phyloP scores from a whole-genome alignment of 2,113 vertebrate species.

The Callospermophilus lateralis region DNA sequence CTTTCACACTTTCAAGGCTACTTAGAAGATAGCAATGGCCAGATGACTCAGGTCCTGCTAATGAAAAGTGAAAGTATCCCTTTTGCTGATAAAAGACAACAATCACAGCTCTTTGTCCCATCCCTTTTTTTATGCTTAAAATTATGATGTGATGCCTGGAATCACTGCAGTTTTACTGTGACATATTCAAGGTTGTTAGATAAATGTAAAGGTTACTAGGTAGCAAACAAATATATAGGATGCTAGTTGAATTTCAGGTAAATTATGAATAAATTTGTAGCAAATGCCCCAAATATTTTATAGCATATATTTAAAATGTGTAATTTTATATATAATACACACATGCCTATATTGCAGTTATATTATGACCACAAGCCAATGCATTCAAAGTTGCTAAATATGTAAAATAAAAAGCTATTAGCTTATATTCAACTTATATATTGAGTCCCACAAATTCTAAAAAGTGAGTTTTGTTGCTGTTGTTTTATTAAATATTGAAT shows the following conservation, averaged over 20 bases:
- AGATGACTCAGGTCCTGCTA: neutral
- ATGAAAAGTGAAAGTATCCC: neutral
- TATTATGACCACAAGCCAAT: neutral
- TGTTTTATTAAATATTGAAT: constrained; percentile 6
- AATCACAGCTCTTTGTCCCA: neutral
- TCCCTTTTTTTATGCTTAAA: neutral
- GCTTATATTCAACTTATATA: neutral
- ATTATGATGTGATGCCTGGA: neutral
- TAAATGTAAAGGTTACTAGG: neutral
- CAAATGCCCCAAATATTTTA: constrained; percentile 40
- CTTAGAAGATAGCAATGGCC: neutral
- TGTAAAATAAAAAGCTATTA: neutral
- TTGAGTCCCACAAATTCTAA: neutral
- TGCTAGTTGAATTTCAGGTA: constrained; percentile 29
- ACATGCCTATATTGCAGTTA: neutral
- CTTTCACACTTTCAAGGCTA: neutral
- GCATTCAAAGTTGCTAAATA: neutral
- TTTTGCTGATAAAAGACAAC: constrained; percentile 36
- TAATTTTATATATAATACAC: neutral
- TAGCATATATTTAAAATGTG: neutral
- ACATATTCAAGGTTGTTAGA: neutral
- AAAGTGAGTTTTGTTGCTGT: constrained; percentile 26
- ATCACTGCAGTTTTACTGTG: neutral
- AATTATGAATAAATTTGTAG: neutral
- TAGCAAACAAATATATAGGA: constrained; percentile 12